A percentile compares a stretch with the other conserved stretches of the same genome.
Evolutionary conservation across 2,888 invertebrate genomes (phyloP).

Genomic region (Heliconius hortense): DNA sequence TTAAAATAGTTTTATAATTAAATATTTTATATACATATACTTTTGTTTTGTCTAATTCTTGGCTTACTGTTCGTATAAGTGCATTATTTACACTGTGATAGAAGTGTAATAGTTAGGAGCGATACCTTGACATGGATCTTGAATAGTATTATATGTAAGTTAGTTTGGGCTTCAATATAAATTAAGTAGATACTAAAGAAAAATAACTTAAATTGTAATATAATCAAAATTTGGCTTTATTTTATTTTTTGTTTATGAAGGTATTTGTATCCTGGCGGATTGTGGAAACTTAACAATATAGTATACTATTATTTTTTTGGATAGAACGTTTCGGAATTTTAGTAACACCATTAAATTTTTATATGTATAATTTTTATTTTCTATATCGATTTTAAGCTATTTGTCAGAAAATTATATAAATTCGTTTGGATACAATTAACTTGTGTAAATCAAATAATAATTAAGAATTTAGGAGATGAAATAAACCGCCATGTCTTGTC

Average conservation of each 20-base stretch:
- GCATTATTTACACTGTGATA: slow-evolving; percentile 82
- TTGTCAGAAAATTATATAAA: too few species aligned
- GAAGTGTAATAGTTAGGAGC: slow-evolving; percentile 73
- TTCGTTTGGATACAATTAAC: slow-evolving; percentile 1
- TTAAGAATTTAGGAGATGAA: slow-evolving; percentile 3
- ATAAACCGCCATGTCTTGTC: slow-evolving; percentile 71
- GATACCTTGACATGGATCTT: slow-evolving; percentile 70
- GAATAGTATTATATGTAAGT: slow-evolving; percentile 41
- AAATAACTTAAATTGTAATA: slow-evolving; percentile 18
- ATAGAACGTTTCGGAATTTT: not conserved
- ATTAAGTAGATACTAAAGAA: slow-evolving; percentile 15
- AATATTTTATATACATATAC: too few species aligned
- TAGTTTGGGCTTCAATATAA: slow-evolving; percentile 30
- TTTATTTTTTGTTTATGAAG: not conserved
- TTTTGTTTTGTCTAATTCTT: too few species aligned
- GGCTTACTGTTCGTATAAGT: slow-evolving; percentile 56
- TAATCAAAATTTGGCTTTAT: slow-evolving; percentile 14
- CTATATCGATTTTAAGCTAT: too few species aligned
- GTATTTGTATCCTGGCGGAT: not conserved
- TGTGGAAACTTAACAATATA: not conserved
- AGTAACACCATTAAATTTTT: not conserved
- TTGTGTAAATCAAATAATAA: slow-evolving; percentile 7
- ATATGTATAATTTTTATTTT: too few species aligned
- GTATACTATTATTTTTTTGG: not conserved
- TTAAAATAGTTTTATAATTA: too few species aligned